Evolutionary conservation across 2,888 invertebrate species (phyloP), one percentile per base, ranked within the genome.

Genomic region (Criorhina ranunculi): DNA sequence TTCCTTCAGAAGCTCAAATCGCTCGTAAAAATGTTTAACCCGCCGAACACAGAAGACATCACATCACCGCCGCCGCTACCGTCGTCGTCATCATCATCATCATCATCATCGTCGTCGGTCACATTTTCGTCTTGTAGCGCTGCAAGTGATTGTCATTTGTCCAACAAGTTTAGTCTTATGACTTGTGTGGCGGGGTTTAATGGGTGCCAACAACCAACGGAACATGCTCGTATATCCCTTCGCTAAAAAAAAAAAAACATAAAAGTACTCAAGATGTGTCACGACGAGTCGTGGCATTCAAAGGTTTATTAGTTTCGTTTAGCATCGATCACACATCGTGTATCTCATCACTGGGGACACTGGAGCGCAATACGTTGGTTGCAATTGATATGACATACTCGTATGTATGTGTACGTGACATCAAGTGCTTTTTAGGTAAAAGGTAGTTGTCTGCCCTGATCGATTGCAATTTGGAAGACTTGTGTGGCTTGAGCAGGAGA

Each of bases 231-330:
- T 29, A 19, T 57, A 73, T 80, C 60, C 75, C 55, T 62, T 46
- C 31, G 40, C 64, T 17, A 2, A 42, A 17, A 24, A n/a, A 15
- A 5, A 66, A 40, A 33, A 7, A n/a, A n/a, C n/a, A n/a, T n/a
- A n/a, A n/a, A n/a, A n/a, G n/a, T n/a, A n/a, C n/a, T 4, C 24
- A 42, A 19, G 15, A 42, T 64, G 53, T 75, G 60, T 75, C 37
- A 40, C 70, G 15, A 62, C 37, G 37, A 78, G 67, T 80, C 53
- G 77, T 44, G 73, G 67, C 78, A 57, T 62, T 73, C 55, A 42
- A 24, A 4, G 9, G 70, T 80, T 80, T 85, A 85, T 85, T 85
- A 80, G 85, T 85, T 85, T 85, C 80, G 80, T 85, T 80, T 85
- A 85, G 70, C 75, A 80, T 76, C 66, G 55, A 80, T 80, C 80